Base-by-base conservation (phyloP, 30 jellyfish, hydroid and myxozoan species). In the Pelagia noctiluca region DNA sequence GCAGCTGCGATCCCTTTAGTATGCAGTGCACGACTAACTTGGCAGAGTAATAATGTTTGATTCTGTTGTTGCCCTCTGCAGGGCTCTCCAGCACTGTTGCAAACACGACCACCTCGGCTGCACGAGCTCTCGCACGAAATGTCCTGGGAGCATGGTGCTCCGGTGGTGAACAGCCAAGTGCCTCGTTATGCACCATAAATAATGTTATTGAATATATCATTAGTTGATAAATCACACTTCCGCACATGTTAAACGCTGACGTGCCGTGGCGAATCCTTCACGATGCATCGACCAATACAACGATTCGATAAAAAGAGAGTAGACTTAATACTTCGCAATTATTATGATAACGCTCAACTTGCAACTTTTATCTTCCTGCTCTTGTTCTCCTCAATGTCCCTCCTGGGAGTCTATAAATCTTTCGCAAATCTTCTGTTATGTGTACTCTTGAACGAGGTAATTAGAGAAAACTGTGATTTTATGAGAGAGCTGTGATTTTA, bases 41-140 rank as follows among this genome's bases (percentile, higher is more conserved):
- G 11, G 96, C 96, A 7, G 89, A 67, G 63, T 86, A 86, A 50
- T 71, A 76, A 0, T 72, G 71, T 52, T 68, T 46, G 21, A 28
- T 23, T 13, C 69, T 50, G 52, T 54, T 30, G 28, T 35, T 54
- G 12, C 60, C 64, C 0, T 22, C 53, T 12, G 80, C 82, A 18
- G 96, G 89, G 46, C 90, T 86, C 70, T 76, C 74, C 61, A 50
- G 50, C 42, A 86, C 96, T 33, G 96, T 86, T 63, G 96, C 96
- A 86, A 86, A 86, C 12, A 76, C 90, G n/a, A 86, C 89, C 22
- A 86, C 63, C 61, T 86, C 96, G 0, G 96, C 96, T 29, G 67
- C 78, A 24, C 52, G 82, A 32, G 96, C 96, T 86, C 96, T 75
- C 30, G 73, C 85, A 49, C 87, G 96, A 36, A 86, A 86, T n/a